Conservation (phyloP, 2,888 invertebrate genomes). For the Cyaniris semiargus region DNA sequence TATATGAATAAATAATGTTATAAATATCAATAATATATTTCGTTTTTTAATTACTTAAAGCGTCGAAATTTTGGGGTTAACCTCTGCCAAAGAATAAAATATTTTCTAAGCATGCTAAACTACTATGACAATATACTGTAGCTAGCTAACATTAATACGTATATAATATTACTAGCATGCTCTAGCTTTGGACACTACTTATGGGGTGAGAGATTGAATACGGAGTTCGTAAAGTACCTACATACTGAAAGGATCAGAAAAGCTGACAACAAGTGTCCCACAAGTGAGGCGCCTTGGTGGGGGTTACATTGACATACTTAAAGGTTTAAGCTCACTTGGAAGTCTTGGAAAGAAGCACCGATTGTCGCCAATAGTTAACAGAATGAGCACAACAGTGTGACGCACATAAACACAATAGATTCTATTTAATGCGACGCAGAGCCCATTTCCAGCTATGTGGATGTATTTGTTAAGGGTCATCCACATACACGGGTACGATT, state of each 20-base stretch:
- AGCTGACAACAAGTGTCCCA: constrained; percentile 73
- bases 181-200: constrained; percentile 22
- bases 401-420: constrained; percentile 78
- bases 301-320: constrained; percentile 56
- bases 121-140: constrained; percentile 8
- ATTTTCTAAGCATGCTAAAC: constrained; percentile 25
- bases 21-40: not conserved
- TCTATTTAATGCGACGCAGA: constrained; percentile 69
- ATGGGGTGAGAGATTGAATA: constrained; percentile 24
- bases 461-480: constrained; percentile 42
- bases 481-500: constrained; percentile 37
- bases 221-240: constrained; percentile 30
- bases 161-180: constrained; percentile 19
- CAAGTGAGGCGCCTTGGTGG: constrained; percentile 78
- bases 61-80: not conserved
- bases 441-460: constrained; percentile 58
- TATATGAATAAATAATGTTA: not conserved
- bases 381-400: constrained; percentile 76
- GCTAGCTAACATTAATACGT: constrained; percentile 10
- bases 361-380: constrained; percentile 67
- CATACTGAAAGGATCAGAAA: constrained; percentile 44
- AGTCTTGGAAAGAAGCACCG: constrained; percentile 55
- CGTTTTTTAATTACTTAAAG: not conserved
- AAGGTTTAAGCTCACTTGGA: constrained; percentile 70
- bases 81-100: not conserved